Base-by-base conservation (phyloP, 2,888 invertebrate genomes). In the Ceramica pisi region DNA sequence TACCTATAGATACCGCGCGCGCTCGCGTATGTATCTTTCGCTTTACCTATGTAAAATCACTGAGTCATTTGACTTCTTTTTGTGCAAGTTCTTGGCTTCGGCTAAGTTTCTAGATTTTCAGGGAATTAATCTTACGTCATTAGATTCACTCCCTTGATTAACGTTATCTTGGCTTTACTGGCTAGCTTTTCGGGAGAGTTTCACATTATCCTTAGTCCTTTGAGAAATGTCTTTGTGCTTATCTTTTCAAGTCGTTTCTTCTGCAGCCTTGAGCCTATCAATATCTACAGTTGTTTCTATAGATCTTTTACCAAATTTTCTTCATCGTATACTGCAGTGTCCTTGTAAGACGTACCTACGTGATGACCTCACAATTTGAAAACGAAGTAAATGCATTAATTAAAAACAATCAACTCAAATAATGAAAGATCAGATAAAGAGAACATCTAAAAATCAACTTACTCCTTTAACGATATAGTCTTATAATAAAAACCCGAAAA, bases 51-150 rank as follows among this genome's bases (percentile, higher is more conserved):
- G n/a, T n/a, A 16, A 46, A 21, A 50, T 44, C 10, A 35, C 26
- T 0, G 8, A 48, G 9, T 23, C 46, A 59, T 63, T 60, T 19
- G 44, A 44, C 50, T 51, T 46, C 46, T 51, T 46, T 21, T 62
- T 44, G n/a, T 38, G 7, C n/a, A 35, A 23, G 6, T 68, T 50
- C 53, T 61, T 64, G 53, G 35, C 35, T 26, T 21, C 12, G n/a
- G 19, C 38, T 61, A n/a, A 60, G 23, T 31, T n/a, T 41, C 41
- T 41, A 41, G 19, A 46, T 46, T 51, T 68, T 53, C 41, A 55
- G 4, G 12, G 12, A 31, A 46, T 71, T 55, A n/a, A 71, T 76
- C 44, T 77, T 44, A 1, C 12, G 31, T 63, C 55, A 46, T 71
- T 67, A 48, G 14, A 63, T 56, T 56, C 21, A 60, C 23, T 50